Base-by-base conservation (phyloP, 2,888 invertebrate species). In the Cheilosia soror region DNA sequence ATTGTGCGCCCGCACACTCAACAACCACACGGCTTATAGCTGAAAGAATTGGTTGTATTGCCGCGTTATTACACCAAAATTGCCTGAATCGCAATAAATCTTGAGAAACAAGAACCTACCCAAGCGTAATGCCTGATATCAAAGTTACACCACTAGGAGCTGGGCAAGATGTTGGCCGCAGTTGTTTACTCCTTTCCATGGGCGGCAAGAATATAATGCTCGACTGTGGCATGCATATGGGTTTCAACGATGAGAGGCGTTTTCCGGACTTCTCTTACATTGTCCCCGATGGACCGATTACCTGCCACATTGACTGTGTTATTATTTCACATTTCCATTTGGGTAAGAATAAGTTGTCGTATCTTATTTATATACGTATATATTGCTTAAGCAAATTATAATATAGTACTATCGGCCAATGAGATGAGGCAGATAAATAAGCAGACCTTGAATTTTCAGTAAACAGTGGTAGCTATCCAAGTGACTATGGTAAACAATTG, bases 141-240 rank as follows among this genome's bases (percentile, higher is more conserved):
- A 96, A 96, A 93, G 95, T 98, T 76, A 97, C 97, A 5, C 97
- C 97, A 0, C 93, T 98, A 63, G 98, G 98, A 62, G 98, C 98
- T 58, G 98, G 98, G 1, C 98, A 98, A 92, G 99, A 99, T 95
- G 99, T 99, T 29, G 99, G 99, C 0, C 94, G 99, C 65, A 99
- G 99, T 91, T 99, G 99, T 90, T 97, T 99, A 88, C 93, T 99
- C 58, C 94, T 99, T 2, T 96, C 97, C 0, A 97, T 99, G 95
- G 98, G 98, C 53, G 98, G 98, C 27, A 99, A 99, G 93, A 99
- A 99, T 91, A 97, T 99, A 68, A 99, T 99, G 99, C 93, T 99
- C 63, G 99, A 99, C 92, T 99, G 99, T 92, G 99, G 99, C 49
- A 99, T 99, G 99, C 99, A 99, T 91, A 99, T 99, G 99, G 99